Base-by-base conservation (phyloP, 2,888 invertebrate genomes). In the Hymenopus coronatus region DNA sequence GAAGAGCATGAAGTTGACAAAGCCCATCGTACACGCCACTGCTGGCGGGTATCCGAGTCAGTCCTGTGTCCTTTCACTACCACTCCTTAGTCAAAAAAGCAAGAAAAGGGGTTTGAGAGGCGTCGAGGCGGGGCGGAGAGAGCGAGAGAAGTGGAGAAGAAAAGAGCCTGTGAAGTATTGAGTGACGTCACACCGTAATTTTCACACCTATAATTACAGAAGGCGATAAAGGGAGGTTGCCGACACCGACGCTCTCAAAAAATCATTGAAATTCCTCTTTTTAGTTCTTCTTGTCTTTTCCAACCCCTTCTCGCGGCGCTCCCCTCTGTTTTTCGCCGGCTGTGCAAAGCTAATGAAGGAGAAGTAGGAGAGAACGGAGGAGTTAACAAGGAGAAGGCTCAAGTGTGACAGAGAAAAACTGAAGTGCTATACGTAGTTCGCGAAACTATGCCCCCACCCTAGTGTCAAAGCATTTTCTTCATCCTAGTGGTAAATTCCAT, bases 291-390 rank as follows among this genome's bases (percentile, higher is more conserved):
- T 70, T 70, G 54, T 70, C 54, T 70, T 70, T 70, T 70, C 54
- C 25, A 25, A 15, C 54, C 54, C 54, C 54, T 70, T 70, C 25
- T 15, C 54, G 25, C 54, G 54, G 54, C 54, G 54, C 25, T 70
- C 54, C 54, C 54, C 54, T 70, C 54, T 70, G 54, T 82, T 82
- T 87, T 82, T 82, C 27, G n/a, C 28, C 14, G 82, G 33, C 82
- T 82, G 87, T 82, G 87, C 87, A 87, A 82, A 87, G 82, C 87
- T 87, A 87, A 87, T 87, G 87, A 87, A 87, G 87, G 87, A 87
- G 82, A 82, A 70, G 54, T 70, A 25, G 20, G 54, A 70, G 54
- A 70, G 54, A 70, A 70, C 54, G 54, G 54, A 70, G 54, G 54
- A 70, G 54, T 70, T 70, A 70, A 70, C 54, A 70, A 70, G 54